Conservation (phyloP, 1,140 invertebrate species). For the Sitophilus oryzae region DNA sequence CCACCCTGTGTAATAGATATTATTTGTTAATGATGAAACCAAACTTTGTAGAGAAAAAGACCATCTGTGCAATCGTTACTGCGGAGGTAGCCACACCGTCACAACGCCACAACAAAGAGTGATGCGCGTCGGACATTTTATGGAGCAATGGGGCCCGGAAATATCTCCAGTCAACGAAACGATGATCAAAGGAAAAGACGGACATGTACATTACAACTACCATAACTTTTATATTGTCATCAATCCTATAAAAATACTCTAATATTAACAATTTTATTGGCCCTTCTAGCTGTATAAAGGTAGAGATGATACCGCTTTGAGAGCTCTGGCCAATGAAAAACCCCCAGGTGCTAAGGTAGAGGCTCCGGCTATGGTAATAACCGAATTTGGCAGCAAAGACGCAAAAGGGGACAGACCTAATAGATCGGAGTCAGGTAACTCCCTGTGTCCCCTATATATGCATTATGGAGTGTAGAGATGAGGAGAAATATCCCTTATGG, state of each 20-base stretch:
- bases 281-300: slow-evolving; percentile 26
- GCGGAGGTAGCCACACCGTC: slow-evolving; percentile 64
- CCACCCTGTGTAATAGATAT: no score
- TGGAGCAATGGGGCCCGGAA: slow-evolving; percentile 56
- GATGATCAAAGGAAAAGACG: slow-evolving; percentile 49
- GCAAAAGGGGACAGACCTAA: no score
- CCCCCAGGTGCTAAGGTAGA: slow-evolving; percentile 13
- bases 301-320: slow-evolving; percentile 16
- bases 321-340: slow-evolving; percentile 12
- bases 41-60: slow-evolving; percentile 39
- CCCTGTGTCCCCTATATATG: no score
- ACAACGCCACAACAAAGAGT: slow-evolving; percentile 61
- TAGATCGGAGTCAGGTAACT: no score
- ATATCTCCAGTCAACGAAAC: slow-evolving; percentile 48
- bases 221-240: not conserved
- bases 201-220: slow-evolving; percentile 33
- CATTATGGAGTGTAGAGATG: no score
- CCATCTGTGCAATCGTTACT: slow-evolving; percentile 63
- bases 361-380: slow-evolving; percentile 6
- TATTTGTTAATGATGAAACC: no score
- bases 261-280: not conserved
- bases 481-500: no score
- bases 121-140: slow-evolving; percentile 53
- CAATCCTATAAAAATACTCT: not conserved
- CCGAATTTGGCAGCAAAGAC: not conserved